These are phyloP conservation scores for Littorina saxatilis DNA, from an alignment of 1,140 invertebrate species.

Conservation along the genomic window DNA sequence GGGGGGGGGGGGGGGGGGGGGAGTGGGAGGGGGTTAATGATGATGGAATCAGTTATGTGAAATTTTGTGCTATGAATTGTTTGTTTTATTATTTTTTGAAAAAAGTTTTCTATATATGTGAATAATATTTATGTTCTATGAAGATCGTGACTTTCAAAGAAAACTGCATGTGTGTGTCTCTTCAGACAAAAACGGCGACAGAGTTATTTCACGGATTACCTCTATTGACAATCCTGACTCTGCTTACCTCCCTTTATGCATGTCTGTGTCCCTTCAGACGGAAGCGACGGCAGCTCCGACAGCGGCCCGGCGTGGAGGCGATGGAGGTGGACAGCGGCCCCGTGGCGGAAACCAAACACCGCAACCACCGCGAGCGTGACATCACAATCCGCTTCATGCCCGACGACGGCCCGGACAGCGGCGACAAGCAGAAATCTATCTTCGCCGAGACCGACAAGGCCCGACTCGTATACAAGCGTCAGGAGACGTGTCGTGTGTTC, in stretches of 20 bases:
- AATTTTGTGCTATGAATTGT: too few species aligned
- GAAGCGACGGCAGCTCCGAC: conserved; percentile 38
- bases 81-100: too few species aligned
- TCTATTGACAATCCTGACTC: too few species aligned
- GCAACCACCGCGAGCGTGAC: conserved; percentile 35
- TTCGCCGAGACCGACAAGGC: conserved; percentile 34
- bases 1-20: too few species aligned
- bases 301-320: conserved; percentile 39
- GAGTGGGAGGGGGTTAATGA: too few species aligned
- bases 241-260: not conserved
- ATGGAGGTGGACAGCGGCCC: conserved; percentile 42
- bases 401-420: not conserved
- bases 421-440: conserved; percentile 34
- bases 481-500: conserved; percentile 38
- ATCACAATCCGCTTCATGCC: conserved; percentile 35
- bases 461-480: conserved; percentile 1
- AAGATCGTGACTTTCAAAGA: too few species aligned
- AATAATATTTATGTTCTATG: too few species aligned
- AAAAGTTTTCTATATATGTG: too few species aligned
- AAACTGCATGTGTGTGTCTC: too few species aligned
- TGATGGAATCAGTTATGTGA: too few species aligned
- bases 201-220: too few species aligned
- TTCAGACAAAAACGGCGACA: too few species aligned
- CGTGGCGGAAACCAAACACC: conserved; percentile 15
- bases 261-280: conserved; percentile 34